Evolutionary conservation across 2,888 invertebrate genomes (phyloP).

Genomic region (Cephus nigrinus): DNA sequence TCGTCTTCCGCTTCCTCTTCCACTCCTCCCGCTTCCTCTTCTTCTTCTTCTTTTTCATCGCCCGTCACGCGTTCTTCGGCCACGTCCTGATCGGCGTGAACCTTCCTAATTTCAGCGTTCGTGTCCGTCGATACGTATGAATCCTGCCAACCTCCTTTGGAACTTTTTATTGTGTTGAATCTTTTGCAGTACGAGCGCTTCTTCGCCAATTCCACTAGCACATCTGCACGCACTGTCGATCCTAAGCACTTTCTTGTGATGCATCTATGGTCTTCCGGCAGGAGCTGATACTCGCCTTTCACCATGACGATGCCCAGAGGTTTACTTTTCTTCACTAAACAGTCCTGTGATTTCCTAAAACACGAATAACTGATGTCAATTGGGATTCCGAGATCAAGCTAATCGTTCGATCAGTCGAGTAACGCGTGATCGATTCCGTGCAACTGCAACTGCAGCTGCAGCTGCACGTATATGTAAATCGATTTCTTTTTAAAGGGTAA

Average conservation of each 20-base stretch:
- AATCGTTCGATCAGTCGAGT: too few species aligned
- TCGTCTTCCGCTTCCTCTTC: slow-evolving; percentile 1
- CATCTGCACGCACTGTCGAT: too few species aligned
- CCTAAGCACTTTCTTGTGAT: too few species aligned
- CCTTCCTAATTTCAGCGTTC: background rate
- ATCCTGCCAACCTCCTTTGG: too few species aligned
- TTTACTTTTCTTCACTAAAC: slow-evolving; percentile 17
- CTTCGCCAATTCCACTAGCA: too few species aligned
- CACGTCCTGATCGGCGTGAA: background rate
- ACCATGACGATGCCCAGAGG: slow-evolving; percentile 5
- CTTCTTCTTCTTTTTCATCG: slow-evolving; percentile 7
- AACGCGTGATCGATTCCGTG: too few species aligned
- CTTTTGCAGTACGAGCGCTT: too few species aligned
- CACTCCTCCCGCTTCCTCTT: background rate
- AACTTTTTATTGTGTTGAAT: too few species aligned
- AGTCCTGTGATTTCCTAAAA: slow-evolving; percentile 35
- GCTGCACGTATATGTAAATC: too few species aligned
- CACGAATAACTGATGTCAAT: slow-evolving; percentile 33
- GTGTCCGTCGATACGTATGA: too few species aligned
- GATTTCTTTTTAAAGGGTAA: too few species aligned
- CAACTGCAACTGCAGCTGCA: too few species aligned
- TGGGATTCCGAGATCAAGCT: background rate
- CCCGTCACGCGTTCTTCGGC: background rate
- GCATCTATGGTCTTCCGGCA: background rate
- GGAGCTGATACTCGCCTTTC: slow-evolving; percentile 1